Percentiles rank a stretch among this genome's conserved stretches.
phyloP scores from a whole-genome alignment of 1,140 invertebrate genomes.

The Microplitis mediator region DNA sequence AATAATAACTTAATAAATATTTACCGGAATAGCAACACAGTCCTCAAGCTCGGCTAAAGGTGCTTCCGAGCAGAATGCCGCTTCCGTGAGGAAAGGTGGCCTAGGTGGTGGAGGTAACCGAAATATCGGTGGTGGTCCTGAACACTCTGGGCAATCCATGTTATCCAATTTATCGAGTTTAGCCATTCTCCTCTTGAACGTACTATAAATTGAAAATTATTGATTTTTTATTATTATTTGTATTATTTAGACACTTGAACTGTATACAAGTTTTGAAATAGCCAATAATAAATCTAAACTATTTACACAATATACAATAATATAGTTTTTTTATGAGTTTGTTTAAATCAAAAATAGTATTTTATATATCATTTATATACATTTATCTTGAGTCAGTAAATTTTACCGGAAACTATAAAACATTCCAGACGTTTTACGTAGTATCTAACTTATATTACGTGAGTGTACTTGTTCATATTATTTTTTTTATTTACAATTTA shows the following conservation, averaged over 20 bases:
- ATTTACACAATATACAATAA: no score
- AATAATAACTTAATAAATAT: conserved; percentile 18
- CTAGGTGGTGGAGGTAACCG: conserved; percentile 59
- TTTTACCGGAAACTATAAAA: no score
- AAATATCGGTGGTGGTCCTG: conserved; percentile 59
- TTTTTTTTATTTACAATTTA: no score
- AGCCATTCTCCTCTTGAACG: conserved; percentile 59
- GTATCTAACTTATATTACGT: no score
- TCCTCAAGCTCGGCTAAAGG: conserved; percentile 58
- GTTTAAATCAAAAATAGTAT: no score
- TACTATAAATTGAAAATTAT: conserved; percentile 44
- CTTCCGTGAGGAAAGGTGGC: conserved; percentile 58
- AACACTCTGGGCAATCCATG: conserved; percentile 58
- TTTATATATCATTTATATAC: no score
- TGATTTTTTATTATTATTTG: neutral
- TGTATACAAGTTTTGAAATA: neutral
- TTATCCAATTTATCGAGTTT: conserved; percentile 60
- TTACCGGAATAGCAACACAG: conserved; percentile 58
- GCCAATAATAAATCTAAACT: no score
- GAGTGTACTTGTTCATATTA: no score
- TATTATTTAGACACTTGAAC: neutral
- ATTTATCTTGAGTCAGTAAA: no score
- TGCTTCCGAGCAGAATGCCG: conserved; percentile 57
- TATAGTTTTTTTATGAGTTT: no score
- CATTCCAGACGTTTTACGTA: no score